Evolutionary conservation across 2,888 invertebrate species (phyloP).

Genomic region (Anagyrus pseudococci): DNA sequence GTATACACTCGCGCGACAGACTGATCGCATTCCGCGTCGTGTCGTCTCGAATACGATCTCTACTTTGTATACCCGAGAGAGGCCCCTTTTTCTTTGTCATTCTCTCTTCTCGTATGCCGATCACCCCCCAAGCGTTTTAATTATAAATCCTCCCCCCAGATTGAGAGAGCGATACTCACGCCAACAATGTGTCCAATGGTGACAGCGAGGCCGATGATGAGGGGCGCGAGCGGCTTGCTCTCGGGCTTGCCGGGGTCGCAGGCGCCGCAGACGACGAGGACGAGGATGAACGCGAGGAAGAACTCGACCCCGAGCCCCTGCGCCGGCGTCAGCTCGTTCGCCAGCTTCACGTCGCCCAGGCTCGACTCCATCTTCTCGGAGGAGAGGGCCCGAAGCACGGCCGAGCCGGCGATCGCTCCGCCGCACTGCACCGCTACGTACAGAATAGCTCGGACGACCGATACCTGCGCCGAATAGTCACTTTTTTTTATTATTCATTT

Average conservation of each 20-base stretch:
- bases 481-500: background rate
- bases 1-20: too few relatives aligned
- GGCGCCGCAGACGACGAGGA: constrained; percentile 89
- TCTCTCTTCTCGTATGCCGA: too few relatives aligned
- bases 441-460: constrained; percentile 74
- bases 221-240: constrained; percentile 80
- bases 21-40: too few relatives aligned
- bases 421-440: constrained; percentile 85
- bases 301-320: constrained; percentile 92
- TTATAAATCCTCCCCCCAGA: too few relatives aligned
- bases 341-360: constrained; percentile 75
- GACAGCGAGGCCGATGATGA: constrained; percentile 88
- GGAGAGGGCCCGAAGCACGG: constrained; percentile 76
- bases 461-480: constrained; percentile 59
- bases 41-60: too few relatives aligned
- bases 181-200: constrained; percentile 84
- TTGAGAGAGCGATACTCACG: too few relatives aligned
- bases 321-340: constrained; percentile 68
- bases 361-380: constrained; percentile 68
- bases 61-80: too few relatives aligned
- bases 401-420: constrained; percentile 83
- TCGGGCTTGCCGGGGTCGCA: constrained; percentile 82
- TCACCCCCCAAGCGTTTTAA: too few relatives aligned
- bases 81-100: too few relatives aligned
- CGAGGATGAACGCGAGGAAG: constrained; percentile 86